Evolutionary conservation across 2,797 vertebrate genomes (phyloP).

Genomic region (Pelochelys cantorii): DNA sequence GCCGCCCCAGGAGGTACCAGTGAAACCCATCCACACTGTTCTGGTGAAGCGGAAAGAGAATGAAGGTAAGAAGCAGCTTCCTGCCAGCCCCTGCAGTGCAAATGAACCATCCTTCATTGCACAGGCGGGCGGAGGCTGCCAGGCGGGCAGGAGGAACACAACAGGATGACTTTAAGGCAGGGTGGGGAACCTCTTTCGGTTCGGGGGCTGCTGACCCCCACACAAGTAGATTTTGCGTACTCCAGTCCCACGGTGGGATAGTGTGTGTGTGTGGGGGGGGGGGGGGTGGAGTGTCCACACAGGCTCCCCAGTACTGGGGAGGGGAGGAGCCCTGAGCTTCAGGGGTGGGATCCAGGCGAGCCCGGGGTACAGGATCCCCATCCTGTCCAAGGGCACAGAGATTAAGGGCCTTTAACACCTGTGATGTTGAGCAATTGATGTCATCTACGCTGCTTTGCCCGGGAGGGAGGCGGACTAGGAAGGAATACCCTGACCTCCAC

Average conservation of each 20-base stretch:
- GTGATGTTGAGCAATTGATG: neutral
- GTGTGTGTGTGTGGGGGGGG: no score
- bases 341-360: no score
- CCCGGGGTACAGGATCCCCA: no score
- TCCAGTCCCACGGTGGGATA: no score
- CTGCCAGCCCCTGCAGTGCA: rapidly evolving
- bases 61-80: conserved; percentile 84
- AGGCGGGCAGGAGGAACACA: rapidly evolving
- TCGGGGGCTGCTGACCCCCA: no score
- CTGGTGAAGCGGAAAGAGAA: conserved; percentile 86
- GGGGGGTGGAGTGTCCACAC: no score
- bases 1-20: conserved; percentile 77
- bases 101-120: neutral
- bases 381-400: neutral
- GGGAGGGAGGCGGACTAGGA: neutral
- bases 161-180: neutral
- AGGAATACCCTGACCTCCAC: neutral
- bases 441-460: neutral
- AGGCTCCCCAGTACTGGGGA: no score
- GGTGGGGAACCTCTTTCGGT: no score
- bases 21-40: conserved; percentile 87
- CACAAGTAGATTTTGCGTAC: no score
- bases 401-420: neutral
- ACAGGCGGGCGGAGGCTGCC: neutral
- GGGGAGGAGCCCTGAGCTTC: no score